Evolutionary conservation across 2,797 vertebrate genomes (phyloP).

Genomic region (Sebastes itinus): DNA sequence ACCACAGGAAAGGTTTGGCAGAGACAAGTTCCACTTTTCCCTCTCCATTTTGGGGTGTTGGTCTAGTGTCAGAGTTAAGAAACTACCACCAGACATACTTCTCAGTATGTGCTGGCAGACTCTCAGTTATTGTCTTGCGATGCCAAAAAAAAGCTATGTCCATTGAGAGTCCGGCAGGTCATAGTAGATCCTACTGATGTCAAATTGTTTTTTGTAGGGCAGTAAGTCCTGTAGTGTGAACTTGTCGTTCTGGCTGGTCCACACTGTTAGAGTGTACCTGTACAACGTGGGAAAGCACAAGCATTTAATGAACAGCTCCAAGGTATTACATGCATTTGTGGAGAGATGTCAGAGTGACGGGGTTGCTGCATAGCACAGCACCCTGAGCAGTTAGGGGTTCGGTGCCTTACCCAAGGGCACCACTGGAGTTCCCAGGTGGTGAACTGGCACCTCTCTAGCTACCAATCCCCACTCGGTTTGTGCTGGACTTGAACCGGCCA

Average conservation of each 20-base stretch:
- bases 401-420: too few species aligned
- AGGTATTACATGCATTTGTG: too few species aligned
- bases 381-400: too few species aligned
- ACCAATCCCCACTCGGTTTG: too few species aligned
- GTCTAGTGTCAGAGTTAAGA: neutral
- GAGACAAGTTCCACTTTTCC: neutral
- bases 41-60: neutral
- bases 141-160: conserved; percentile 78
- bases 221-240: conserved; percentile 86
- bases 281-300: neutral
- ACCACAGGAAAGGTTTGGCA: neutral
- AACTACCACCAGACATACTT: neutral
- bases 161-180: conserved; percentile 88
- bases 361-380: too few species aligned
- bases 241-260: conserved; percentile 86
- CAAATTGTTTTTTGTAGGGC: conserved; percentile 82
- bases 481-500: too few species aligned
- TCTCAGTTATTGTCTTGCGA: conserved; percentile 40
- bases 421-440: too few species aligned
- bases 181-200: conserved; percentile 87
- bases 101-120: neutral
- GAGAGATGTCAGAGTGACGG: too few species aligned
- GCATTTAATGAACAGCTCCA: neutral
- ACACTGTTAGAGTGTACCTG: conserved; percentile 92
- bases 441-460: too few species aligned